Evolutionary conservation across 2,888 invertebrate genomes (phyloP).

Genomic region (Mylabris sibirica): DNA sequence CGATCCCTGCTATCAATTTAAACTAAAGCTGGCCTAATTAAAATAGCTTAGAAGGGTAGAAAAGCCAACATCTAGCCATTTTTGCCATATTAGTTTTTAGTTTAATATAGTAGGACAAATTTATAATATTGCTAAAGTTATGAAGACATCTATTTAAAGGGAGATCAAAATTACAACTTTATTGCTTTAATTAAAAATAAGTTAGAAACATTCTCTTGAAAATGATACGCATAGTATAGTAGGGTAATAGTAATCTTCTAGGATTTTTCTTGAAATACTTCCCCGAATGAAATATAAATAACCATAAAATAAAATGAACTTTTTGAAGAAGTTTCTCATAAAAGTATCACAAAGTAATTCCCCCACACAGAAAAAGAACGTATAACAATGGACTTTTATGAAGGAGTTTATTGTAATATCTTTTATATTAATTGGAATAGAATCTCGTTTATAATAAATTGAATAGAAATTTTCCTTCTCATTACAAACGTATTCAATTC

Average conservation of each 20-base stretch:
- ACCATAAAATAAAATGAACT: neutral
- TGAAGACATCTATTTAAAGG: too few species aligned
- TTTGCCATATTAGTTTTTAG: too few species aligned
- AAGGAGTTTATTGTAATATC: neutral
- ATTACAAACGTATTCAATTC: neutral
- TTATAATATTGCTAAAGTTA: too few species aligned
- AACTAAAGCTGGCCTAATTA: too few species aligned
- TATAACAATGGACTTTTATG: neutral
- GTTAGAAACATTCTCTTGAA: neutral
- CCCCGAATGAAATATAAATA: neutral
- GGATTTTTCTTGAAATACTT: neutral
- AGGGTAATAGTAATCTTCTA: neutral
- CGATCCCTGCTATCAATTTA: too few species aligned
- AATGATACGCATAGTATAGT: neutral
- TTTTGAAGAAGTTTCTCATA: neutral
- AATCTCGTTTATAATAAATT: neutral
- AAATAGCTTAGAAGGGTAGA: too few species aligned
- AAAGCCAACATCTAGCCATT: too few species aligned
- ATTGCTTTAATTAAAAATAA: neutral
- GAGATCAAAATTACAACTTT: neutral
- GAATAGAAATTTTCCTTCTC: neutral
- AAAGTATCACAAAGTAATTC: neutral
- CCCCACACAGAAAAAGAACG: neutral
- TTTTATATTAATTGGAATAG: neutral
- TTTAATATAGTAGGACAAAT: too few species aligned